Base-by-base conservation (phyloP, 2,888 invertebrate genomes). In the Andrena flavipes region DNA sequence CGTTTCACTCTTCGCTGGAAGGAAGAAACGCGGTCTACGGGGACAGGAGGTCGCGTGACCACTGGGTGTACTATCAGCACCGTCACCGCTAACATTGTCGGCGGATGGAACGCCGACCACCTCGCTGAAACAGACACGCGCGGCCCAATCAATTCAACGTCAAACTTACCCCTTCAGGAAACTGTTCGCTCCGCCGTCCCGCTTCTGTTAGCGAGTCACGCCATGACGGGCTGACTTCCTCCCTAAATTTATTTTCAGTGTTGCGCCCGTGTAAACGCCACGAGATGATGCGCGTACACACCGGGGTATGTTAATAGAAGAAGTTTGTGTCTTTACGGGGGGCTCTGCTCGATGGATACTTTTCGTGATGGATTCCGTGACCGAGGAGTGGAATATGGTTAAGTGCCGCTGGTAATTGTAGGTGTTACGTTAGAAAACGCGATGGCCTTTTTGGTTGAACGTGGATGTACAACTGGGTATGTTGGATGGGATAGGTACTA, bases 101-200 rank as follows among this genome's bases (percentile, higher is more conserved):
- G 65, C 69, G 73, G 77, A 62, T 54, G 63, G 80, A 75, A 56
- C 63, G 69, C 71, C 63, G 70, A 54, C 69, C 76, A 69, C 67
- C 83, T 83, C 54, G 60, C 76, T 75, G 86, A 80, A 78, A 70
- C 80, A 84, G 86, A 88, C 89, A 87, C 83, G 87, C 85, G 84
- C 85, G 82, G 88, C 85, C 89, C 91, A 89, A 92, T 92, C 92
- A 92, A 92, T 92, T 92, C 87, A 74, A 89, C 91, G 91, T 92
- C 92, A 92, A 92, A 92, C 89, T 92, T 89, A 80, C 81, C 75
- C 79, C 77, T 65, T 79, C 81, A 71, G 89, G 87, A 88, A 89
- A 86, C 87, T 82, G 87, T 67, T 81, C 68, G 76, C 63, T 80
- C 68, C 75, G 56, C 64, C 80, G 87, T 83, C 79, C 76, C 75